Conservation (phyloP, 1,140 invertebrate genomes). For the Vanessa atalanta region DNA sequence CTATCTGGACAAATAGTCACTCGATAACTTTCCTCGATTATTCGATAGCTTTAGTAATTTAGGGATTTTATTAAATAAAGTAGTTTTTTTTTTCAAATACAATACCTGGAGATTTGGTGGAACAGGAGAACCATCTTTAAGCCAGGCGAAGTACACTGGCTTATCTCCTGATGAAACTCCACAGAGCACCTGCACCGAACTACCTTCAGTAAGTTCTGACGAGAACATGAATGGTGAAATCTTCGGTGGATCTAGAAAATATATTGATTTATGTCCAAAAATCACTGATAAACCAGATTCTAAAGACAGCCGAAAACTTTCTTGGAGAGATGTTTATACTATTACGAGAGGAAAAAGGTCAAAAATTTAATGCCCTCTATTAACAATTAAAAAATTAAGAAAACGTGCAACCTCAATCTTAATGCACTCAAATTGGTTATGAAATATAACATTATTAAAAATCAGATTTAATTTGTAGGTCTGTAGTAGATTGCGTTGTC, state of each 20-base stretch:
- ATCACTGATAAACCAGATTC: no score
- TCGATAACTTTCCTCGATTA: not conserved
- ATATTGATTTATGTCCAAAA: not conserved
- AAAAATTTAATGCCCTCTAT: no score
- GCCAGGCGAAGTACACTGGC: conserved; percentile 90
- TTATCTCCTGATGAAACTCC: conserved; percentile 91
- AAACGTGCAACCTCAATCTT: no score
- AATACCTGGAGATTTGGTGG: conserved; percentile 82
- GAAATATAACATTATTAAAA: no score
- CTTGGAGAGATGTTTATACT: no score
- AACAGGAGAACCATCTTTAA: conserved; percentile 87
- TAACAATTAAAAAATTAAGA: no score
- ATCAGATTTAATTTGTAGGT: no score
- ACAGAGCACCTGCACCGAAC: conserved; percentile 90
- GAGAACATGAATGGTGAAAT: conserved; percentile 92
- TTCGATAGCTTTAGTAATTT: not conserved
- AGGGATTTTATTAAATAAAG: no score
- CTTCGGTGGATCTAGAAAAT: conserved; percentile 83
- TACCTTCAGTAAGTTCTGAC: conserved; percentile 90
- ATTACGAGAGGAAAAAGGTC: no score
- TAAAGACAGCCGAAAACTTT: no score
- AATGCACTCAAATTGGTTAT: no score
- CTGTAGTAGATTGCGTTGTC: no score
- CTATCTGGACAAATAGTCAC: conserved; percentile 75
- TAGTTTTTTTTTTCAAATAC: not conserved